These are phyloP conservation scores for Hiodon tergisus DNA, from an alignment of 2,113 vertebrate species.

Conservation along the genomic window DNA sequence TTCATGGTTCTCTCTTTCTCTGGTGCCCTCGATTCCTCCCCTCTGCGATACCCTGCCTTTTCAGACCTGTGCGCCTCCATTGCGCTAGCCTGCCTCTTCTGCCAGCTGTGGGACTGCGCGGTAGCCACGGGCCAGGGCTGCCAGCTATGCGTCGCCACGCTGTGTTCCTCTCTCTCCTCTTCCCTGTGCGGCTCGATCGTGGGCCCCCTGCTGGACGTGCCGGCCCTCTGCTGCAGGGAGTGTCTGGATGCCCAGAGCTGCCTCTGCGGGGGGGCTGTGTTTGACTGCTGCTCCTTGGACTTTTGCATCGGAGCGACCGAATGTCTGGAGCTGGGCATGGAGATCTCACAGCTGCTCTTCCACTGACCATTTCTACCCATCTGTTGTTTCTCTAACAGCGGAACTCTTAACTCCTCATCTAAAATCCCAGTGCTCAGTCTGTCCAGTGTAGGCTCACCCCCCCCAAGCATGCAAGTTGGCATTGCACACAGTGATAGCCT, in stretches of 20 bases:
- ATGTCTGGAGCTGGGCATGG: constrained; percentile 65
- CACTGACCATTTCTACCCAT: constrained; percentile 43
- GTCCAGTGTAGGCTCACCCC: neutral
- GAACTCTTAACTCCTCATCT: neutral
- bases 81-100: constrained; percentile 64
- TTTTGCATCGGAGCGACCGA: constrained; percentile 56
- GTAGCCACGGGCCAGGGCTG: constrained; percentile 45
- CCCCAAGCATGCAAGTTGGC: too few species aligned
- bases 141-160: constrained; percentile 34
- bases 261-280: constrained; percentile 19
- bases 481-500: too few species aligned
- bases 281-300: constrained; percentile 45
- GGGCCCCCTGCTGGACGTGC: constrained; percentile 43
- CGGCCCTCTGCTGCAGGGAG: constrained; percentile 35
- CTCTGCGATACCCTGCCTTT: neutral
- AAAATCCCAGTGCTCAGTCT: neutral
- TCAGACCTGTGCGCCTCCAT: constrained; percentile 59
- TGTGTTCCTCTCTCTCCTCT: constrained; percentile 48
- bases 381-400: neutral
- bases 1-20: neutral
- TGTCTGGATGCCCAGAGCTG: constrained; percentile 32
- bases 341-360: constrained; percentile 64
- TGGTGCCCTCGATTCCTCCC: neutral
- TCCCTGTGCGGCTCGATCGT: constrained; percentile 37
- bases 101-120: constrained; percentile 57